Percentiles rank a stretch among this genome's conserved stretches.
Evolutionary conservation across 2,888 invertebrate species (phyloP).

Genomic region (Anaspis maculata): DNA sequence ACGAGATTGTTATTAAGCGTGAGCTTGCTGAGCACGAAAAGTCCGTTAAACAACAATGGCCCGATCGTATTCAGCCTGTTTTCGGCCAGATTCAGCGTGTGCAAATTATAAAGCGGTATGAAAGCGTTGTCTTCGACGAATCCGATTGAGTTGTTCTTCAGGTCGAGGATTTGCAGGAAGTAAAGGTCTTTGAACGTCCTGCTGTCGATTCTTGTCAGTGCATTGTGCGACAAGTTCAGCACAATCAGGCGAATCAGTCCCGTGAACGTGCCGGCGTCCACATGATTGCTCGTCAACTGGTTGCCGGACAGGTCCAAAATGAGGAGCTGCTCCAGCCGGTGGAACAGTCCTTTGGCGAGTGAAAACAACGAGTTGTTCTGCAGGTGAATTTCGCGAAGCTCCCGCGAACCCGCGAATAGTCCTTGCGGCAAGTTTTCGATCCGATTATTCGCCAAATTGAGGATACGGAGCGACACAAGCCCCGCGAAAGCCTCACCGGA

Average conservation of each 20-base stretch:
- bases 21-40: constrained; percentile 74
- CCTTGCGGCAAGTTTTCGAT: constrained; percentile 73
- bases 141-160: constrained; percentile 82
- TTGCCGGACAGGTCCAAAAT: constrained; percentile 79
- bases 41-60: constrained; percentile 72
- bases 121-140: constrained; percentile 84
- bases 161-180: constrained; percentile 75
- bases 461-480: constrained; percentile 65
- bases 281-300: constrained; percentile 74
- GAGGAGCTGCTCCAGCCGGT: constrained; percentile 73
- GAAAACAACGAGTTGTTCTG: constrained; percentile 80
- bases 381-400: constrained; percentile 72
- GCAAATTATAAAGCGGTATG: constrained; percentile 77
- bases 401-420: constrained; percentile 71
- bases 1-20: constrained; percentile 81
- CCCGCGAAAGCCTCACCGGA: constrained; percentile 73
- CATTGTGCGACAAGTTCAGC: constrained; percentile 77
- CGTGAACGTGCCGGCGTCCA: constrained; percentile 77
- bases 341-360: constrained; percentile 74
- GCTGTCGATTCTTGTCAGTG: constrained; percentile 73
- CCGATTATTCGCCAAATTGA: constrained; percentile 82
- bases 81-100: constrained; percentile 81
- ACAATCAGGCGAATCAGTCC: constrained; percentile 79
- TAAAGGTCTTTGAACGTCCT: constrained; percentile 81
- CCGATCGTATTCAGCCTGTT: constrained; percentile 77